These are phyloP conservation scores for Magallana ariakensis DNA, from an alignment of 1,140 invertebrate genomes.

Conservation along the genomic window DNA sequence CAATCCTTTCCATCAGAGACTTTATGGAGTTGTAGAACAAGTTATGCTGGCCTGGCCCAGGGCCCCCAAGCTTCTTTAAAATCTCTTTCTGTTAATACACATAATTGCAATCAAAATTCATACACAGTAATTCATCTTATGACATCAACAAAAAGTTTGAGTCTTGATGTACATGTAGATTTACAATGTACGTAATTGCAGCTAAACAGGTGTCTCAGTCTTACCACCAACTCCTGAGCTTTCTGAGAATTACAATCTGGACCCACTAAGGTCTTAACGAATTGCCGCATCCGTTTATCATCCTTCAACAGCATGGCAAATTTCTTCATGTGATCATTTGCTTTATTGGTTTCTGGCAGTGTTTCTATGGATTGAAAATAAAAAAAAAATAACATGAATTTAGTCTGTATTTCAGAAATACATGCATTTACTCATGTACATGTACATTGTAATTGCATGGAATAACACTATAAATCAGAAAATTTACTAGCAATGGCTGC, in stretches of 20 bases:
- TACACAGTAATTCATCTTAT: background rate
- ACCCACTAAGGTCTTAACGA: slow-evolving; percentile 92
- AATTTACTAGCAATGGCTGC: slow-evolving; percentile 71
- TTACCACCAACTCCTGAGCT: slow-evolving; percentile 80
- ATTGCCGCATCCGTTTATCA: slow-evolving; percentile 88
- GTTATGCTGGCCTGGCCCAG: slow-evolving; percentile 96
- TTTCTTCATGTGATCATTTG: slow-evolving; percentile 93
- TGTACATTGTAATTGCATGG: too few species aligned
- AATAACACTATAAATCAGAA: background rate
- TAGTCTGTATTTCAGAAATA: too few species aligned
- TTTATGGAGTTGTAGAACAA: slow-evolving; percentile 97
- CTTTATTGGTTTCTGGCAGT: slow-evolving; percentile 95
- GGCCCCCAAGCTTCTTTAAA: slow-evolving; percentile 95
- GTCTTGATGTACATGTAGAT: background rate
- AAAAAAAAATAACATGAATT: too few species aligned
- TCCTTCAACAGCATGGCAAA: slow-evolving; percentile 91
- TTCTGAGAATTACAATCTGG: slow-evolving; percentile 94
- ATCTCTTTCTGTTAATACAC: slow-evolving; percentile 83
- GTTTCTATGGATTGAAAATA: slow-evolving; percentile 80
- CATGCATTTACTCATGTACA: too few species aligned
- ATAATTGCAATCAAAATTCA: too few species aligned
- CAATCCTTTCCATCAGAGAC: slow-evolving; percentile 94
- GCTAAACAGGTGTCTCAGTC: slow-evolving; percentile 19
- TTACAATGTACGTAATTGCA: too few species aligned
- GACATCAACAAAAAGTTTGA: background rate